Evolutionary conservation across 2,797 vertebrate genomes (phyloP).

Genomic region (Remorina albescens): DNA sequence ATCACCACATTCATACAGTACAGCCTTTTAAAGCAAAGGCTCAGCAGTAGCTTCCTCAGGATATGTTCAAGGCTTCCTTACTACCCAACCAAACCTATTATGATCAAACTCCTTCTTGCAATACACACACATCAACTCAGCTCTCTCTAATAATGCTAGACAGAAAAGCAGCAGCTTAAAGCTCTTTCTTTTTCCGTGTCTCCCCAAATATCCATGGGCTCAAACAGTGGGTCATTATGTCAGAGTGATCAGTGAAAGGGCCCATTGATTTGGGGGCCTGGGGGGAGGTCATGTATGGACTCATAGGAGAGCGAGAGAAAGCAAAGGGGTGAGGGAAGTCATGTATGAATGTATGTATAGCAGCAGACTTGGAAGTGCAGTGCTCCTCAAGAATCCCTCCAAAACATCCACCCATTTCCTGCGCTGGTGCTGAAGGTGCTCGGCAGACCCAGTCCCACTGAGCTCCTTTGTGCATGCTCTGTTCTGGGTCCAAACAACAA

Average conservation of each 20-base stretch:
- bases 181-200: slow-evolving; percentile 70
- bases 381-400: slow-evolving; percentile 55
- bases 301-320: slow-evolving; percentile 39
- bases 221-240: slow-evolving; percentile 80
- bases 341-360: slow-evolving; percentile 46
- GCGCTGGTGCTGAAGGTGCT: slow-evolving; percentile 48
- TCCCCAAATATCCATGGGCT: slow-evolving; percentile 58
- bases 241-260: slow-evolving; percentile 78
- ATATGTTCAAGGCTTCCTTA: slow-evolving; percentile 54
- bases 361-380: slow-evolving; percentile 56
- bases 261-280: slow-evolving; percentile 77
- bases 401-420: slow-evolving; percentile 77
- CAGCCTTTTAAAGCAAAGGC: slow-evolving; percentile 3
- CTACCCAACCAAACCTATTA: slow-evolving; percentile 45
- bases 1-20: not conserved
- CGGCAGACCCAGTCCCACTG: slow-evolving; percentile 32
- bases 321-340: slow-evolving; percentile 35
- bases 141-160: slow-evolving; percentile 67
- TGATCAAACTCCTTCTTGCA: slow-evolving; percentile 57
- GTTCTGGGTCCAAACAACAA: slow-evolving; percentile 57
- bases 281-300: slow-evolving; percentile 69
- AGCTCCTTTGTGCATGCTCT: slow-evolving; percentile 40
- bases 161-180: slow-evolving; percentile 70
- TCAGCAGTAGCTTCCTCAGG: slow-evolving; percentile 51
- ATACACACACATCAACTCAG: slow-evolving; percentile 52